Conservation (phyloP, 2,113 vertebrate species). For the Atractosteus spatula region DNA sequence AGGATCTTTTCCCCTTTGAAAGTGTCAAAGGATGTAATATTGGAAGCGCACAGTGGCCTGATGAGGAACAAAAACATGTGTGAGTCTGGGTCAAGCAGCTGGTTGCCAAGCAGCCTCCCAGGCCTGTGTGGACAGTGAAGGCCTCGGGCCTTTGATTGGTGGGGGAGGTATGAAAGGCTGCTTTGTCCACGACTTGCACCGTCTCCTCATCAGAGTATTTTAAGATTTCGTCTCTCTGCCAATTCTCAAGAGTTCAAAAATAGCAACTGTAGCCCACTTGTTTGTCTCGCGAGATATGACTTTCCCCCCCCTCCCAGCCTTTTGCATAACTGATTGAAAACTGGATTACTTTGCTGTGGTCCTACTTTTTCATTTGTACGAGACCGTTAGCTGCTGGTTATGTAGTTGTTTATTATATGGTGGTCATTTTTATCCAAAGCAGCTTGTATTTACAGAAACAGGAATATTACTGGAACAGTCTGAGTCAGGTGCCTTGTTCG, state of each 20-base stretch:
- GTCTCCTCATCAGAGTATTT: conserved; percentile 28
- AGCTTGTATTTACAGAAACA: too few relatives aligned
- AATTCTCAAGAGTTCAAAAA: conserved; percentile 54
- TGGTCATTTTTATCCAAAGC: too few relatives aligned
- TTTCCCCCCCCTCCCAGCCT: too few relatives aligned
- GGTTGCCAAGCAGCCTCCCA: conserved; percentile 54
- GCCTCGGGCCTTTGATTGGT: conserved; percentile 5
- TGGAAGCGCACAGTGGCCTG: conserved; percentile 19
- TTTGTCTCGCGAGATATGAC: conserved; percentile 13
- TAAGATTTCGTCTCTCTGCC: conserved; percentile 5
- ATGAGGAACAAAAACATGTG: conserved; percentile 22
- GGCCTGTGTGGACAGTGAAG: conserved; percentile 19
- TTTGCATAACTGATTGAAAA: too few relatives aligned
- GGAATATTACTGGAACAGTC: too few relatives aligned
- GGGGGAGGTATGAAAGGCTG: conserved; percentile 1
- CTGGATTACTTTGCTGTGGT: too few relatives aligned
- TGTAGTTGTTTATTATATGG: too few relatives aligned
- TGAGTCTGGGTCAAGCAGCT: conserved; percentile 56
- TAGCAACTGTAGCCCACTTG: conserved; percentile 47
- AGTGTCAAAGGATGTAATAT: background rate
- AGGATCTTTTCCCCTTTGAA: background rate
- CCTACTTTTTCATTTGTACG: too few relatives aligned
- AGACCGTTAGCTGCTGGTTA: too few relatives aligned
- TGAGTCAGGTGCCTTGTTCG: too few relatives aligned
- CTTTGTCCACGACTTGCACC: conserved; percentile 3